Percentiles rank a stretch among this genome's conserved stretches.
Evolutionary conservation across 2,888 invertebrate species (phyloP).

Genomic region (Philereme vetulata): DNA sequence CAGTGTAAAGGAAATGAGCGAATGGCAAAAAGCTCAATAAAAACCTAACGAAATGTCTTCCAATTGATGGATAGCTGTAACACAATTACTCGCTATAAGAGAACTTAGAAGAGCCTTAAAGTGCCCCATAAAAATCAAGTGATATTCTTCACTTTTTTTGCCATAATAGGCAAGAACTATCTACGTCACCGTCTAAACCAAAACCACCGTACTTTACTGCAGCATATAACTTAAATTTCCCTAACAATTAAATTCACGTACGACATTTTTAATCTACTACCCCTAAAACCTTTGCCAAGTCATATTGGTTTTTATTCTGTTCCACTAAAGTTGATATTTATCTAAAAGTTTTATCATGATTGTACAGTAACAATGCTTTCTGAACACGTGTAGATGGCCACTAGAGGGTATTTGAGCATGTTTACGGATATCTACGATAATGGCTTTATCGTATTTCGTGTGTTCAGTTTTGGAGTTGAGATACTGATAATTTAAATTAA

Average conservation of each 20-base stretch:
- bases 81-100: conserved; percentile 75
- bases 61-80: conserved; percentile 79
- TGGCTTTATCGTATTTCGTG: conserved; percentile 47
- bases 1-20: conserved; percentile 77
- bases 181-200: conserved; percentile 5
- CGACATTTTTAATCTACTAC: conserved; percentile 1
- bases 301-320: conserved; percentile 19
- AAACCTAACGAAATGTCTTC: conserved; percentile 72
- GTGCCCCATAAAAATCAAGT: conserved; percentile 80
- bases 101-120: conserved; percentile 69
- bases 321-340: not conserved
- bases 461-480: conserved; percentile 25
- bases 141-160: conserved; percentile 75
- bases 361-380: conserved; percentile 45
- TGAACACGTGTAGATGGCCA: conserved; percentile 80
- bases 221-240: not conserved
- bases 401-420: conserved; percentile 67
- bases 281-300: conserved; percentile 6
- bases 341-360: not conserved
- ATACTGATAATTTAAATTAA: conserved; percentile 26
- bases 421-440: conserved; percentile 63
- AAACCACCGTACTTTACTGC: not conserved
- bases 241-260: not conserved
- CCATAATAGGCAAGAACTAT: conserved; percentile 45
- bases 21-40: conserved; percentile 73